A percentile compares a stretch with the other conserved stretches of the same genome.
phyloP scores from a whole-genome alignment of 2,797 vertebrate species.

The Glossophaga mutica region DNA sequence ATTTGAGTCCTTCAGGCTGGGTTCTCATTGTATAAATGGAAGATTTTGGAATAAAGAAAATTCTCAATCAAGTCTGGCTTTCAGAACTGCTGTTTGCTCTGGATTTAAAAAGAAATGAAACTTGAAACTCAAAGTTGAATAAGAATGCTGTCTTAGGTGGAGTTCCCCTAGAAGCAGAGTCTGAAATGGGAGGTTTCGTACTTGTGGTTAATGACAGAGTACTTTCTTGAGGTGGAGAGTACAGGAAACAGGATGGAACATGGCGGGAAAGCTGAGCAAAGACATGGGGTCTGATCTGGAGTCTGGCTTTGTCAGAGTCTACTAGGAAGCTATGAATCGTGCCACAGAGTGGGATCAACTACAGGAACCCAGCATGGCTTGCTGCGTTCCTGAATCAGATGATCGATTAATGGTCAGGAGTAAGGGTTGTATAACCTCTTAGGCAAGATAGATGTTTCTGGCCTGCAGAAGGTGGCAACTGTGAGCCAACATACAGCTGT shows the following conservation, averaged over 20 bases:
- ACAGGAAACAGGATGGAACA: not conserved
- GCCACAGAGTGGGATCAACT: not conserved
- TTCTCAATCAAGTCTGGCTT: not conserved
- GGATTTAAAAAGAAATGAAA: not conserved
- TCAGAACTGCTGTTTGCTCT: not conserved
- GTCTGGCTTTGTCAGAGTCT: not conserved
- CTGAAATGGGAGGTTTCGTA: not conserved
- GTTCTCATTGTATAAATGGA: not conserved
- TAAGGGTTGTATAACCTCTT: not conserved
- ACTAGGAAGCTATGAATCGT: not conserved
- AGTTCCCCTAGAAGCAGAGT: not conserved
- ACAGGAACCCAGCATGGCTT: not conserved
- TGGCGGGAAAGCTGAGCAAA: not conserved
- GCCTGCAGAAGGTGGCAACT: not conserved
- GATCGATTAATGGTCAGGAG: not conserved
- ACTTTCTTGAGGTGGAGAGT: not conserved
- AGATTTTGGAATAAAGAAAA: not conserved
- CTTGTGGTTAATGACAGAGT: not conserved
- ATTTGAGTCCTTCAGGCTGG: not conserved
- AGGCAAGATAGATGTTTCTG: not conserved
- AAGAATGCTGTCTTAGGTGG: not conserved
- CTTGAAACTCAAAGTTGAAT: not conserved
- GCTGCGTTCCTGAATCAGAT: not conserved
- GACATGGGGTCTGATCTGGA: not conserved
- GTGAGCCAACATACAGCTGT: not conserved